These are phyloP conservation scores for Poecilia velifera DNA, from an alignment of 2,797 vertebrate species.

Conservation along the genomic window DNA sequence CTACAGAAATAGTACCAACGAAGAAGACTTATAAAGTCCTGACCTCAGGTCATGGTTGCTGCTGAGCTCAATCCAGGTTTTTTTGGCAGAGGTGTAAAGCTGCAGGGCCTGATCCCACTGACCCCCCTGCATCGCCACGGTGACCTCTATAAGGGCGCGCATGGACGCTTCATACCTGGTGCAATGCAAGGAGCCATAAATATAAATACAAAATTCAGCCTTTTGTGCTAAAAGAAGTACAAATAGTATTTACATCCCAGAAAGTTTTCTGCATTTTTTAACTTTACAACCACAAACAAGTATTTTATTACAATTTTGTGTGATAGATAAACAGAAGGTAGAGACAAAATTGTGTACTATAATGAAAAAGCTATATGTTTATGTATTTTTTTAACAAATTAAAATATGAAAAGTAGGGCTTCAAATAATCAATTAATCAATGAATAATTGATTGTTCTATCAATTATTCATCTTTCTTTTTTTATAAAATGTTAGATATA, in stretches of 20 bases:
- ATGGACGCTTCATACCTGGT: conserved; percentile 87
- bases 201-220: neutral
- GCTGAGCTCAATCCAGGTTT: conserved; percentile 82
- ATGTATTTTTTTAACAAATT: too few relatives aligned
- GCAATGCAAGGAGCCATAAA: conserved; percentile 6
- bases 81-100: conserved; percentile 83
- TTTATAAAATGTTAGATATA: too few relatives aligned
- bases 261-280: neutral
- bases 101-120: conserved; percentile 87
- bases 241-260: neutral
- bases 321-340: neutral
- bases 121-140: conserved; percentile 84
- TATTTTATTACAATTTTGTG: neutral
- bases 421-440: too few relatives aligned
- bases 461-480: too few relatives aligned
- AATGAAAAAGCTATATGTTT: too few relatives aligned
- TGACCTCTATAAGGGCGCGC: conserved; percentile 85
- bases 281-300: neutral
- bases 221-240: neutral
- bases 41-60: conserved; percentile 85
- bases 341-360: neutral
- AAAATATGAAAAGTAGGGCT: too few relatives aligned
- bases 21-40: neutral
- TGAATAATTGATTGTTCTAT: too few relatives aligned
- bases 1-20: neutral